Percentiles rank a stretch among this genome's conserved stretches.
Evolutionary conservation across 1,140 invertebrate genomes (phyloP).

Genomic region (Bombus picipes): DNA sequence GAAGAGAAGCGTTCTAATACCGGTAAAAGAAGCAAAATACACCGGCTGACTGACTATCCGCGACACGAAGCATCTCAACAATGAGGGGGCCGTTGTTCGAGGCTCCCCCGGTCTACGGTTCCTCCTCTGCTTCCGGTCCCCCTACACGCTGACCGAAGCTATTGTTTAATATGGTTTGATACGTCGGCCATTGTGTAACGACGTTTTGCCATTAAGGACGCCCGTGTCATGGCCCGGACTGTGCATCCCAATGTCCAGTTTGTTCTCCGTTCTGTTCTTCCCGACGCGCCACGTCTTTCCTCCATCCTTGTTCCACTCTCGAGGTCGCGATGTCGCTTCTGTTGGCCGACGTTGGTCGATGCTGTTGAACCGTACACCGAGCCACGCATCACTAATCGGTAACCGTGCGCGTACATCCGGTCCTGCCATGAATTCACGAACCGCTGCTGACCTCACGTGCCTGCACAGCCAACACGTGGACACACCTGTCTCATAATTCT

Average conservation of each 20-base stretch:
- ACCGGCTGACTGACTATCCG: constrained; percentile 67
- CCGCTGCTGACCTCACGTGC: constrained; percentile 41
- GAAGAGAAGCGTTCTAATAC: not conserved
- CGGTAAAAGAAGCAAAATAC: constrained; percentile 10
- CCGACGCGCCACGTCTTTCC: not conserved
- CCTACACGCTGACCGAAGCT: constrained; percentile 62
- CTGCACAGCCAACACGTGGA: constrained; percentile 23
- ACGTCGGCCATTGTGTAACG: constrained; percentile 71
- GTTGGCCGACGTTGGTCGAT: constrained; percentile 29
- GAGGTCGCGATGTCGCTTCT: not conserved
- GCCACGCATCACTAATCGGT: constrained; percentile 65
- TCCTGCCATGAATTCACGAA: constrained; percentile 24
- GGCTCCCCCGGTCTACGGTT: constrained; percentile 68
- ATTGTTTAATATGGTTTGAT: constrained; percentile 78
- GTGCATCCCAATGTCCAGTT: constrained; percentile 70
- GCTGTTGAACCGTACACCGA: constrained; percentile 65
- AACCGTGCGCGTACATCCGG: constrained; percentile 64
- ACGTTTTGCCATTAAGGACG: constrained; percentile 69
- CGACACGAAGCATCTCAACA: constrained; percentile 77
- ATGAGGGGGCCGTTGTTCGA: constrained; percentile 73
- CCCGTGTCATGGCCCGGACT: constrained; percentile 34
- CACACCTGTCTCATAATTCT: constrained; percentile 21
- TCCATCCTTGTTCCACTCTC: not conserved
- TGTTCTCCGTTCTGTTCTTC: not conserved
- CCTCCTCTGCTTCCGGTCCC: constrained; percentile 75